Evolutionary conservation across 2,888 invertebrate genomes (phyloP), one percentile per base, ranked within the genome.

Genomic region (Melangyna quadrimaculata): DNA sequence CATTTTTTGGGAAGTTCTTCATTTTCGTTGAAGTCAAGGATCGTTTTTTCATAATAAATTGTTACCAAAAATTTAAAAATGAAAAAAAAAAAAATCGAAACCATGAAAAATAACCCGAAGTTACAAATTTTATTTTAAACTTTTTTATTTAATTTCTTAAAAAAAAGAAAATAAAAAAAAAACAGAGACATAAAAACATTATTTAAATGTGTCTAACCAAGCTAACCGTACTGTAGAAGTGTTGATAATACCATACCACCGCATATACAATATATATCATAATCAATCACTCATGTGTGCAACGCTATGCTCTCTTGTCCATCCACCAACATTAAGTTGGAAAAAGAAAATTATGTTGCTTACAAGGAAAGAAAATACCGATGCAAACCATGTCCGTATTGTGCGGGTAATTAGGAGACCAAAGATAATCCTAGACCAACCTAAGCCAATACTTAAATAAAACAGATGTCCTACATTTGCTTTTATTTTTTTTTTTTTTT

Each of bases 201-300:
- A 1, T 40, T 40, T 40, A 1, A 43, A 17, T 14, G 22, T 14
- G 1, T 14, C 12, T 22, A 22, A 37, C 9, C 35, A 12, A 32
- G 14, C 4, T 12, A 59, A 14, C 59, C 59, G 35, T 5, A 59
- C n/a, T 61, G 43, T 48, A 70, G 29, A 48, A 43, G 73, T 48
- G 53, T n/a, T n/a, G n/a, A 71, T 5, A 8, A 19, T 69, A 5
- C 69, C n/a, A 19, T 69, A 5, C 69, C n/a, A 19, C n/a, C 19
- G 32, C 19, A 37, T 43, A 65, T 65, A 72, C 71, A 37, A 37
- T 12, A 27, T 27, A 35, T 1, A 59, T 63, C 61, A 72, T 65
- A 69, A 82, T 83, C 82, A 78, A 83, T 83, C 82, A 83, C 53
- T 78, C 73, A 83, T 74, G 78, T 73, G 79, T 80, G 45, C 17